Evolutionary conservation across 2,888 invertebrate genomes (phyloP).

Genomic region (Gymnocheta viridis): DNA sequence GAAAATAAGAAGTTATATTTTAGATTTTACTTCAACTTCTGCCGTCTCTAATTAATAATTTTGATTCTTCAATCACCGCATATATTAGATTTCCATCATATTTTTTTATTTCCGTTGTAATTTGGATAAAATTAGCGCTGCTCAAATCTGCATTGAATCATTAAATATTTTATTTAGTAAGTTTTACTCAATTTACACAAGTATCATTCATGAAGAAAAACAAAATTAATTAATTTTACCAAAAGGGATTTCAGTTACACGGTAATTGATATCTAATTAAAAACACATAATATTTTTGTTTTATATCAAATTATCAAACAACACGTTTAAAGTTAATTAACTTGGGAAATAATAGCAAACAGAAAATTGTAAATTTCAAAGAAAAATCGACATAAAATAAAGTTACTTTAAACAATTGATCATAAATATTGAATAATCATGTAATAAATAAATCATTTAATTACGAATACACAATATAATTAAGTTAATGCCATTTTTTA

Average conservation of each 20-base stretch:
- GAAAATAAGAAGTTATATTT: too few species aligned
- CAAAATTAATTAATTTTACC: neutral
- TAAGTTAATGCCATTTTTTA: conserved; percentile 32
- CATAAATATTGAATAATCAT: conserved; percentile 39
- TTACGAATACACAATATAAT: conserved; percentile 55
- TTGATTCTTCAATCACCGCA: too few species aligned
- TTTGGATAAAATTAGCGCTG: too few species aligned
- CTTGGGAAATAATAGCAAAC: conserved; percentile 12
- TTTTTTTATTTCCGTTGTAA: too few species aligned
- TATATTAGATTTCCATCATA: too few species aligned
- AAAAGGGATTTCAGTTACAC: neutral
- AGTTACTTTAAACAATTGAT: neutral
- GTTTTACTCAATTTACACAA: neutral
- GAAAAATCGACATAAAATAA: neutral
- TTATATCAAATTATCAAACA: conserved; percentile 34
- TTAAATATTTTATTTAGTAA: neutral
- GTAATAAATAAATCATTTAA: conserved; percentile 58
- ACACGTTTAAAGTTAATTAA: conserved; percentile 34
- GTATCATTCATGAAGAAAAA: neutral
- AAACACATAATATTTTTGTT: conserved; percentile 46
- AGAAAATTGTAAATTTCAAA: neutral
- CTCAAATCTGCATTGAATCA: too few species aligned
- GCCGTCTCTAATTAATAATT: too few species aligned
- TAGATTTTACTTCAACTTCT: too few species aligned
- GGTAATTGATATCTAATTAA: conserved; percentile 51